Evolutionary conservation across 2,113 vertebrate species (phyloP).

Genomic region (Rhabdornis inornatus): DNA sequence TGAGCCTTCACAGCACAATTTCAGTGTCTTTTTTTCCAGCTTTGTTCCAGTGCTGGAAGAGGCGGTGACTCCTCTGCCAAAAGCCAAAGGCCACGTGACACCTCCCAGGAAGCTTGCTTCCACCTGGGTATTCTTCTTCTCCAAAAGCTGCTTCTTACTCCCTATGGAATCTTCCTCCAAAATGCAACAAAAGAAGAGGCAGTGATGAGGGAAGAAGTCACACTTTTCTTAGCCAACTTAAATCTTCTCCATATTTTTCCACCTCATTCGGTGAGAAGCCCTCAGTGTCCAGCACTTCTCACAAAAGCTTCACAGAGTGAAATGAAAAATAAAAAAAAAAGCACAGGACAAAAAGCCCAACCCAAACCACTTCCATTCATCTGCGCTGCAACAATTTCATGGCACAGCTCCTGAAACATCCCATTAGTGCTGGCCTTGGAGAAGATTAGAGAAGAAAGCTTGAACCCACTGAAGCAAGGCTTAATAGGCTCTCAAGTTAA

Average conservation of each 20-base stretch:
- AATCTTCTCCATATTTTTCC: neutral
- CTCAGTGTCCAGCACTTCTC: neutral
- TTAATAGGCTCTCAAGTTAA: constrained; percentile 35
- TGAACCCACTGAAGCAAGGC: constrained; percentile 7
- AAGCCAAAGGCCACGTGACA: neutral
- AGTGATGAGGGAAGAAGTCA: neutral
- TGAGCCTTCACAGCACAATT: neutral
- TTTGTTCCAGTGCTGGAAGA: neutral
- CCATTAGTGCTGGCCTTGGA: neutral
- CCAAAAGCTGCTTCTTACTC: neutral
- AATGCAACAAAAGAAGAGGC: neutral
- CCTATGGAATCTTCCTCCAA: neutral
- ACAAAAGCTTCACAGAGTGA: neutral
- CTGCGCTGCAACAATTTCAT: neutral
- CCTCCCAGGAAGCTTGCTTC: neutral
- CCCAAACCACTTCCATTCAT: neutral
- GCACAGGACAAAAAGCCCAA: neutral
- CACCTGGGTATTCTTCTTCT: neutral
- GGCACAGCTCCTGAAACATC: neutral
- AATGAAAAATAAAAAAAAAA: neutral
- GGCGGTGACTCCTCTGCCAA: neutral
- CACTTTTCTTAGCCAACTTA: neutral
- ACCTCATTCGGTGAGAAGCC: neutral
- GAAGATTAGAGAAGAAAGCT: constrained; percentile 40
- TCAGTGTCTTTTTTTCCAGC: neutral